Percentiles rank a stretch among this genome's conserved stretches.
Conservation (phyloP, 2,797 vertebrate species). For the Scarus forsteni region DNA sequence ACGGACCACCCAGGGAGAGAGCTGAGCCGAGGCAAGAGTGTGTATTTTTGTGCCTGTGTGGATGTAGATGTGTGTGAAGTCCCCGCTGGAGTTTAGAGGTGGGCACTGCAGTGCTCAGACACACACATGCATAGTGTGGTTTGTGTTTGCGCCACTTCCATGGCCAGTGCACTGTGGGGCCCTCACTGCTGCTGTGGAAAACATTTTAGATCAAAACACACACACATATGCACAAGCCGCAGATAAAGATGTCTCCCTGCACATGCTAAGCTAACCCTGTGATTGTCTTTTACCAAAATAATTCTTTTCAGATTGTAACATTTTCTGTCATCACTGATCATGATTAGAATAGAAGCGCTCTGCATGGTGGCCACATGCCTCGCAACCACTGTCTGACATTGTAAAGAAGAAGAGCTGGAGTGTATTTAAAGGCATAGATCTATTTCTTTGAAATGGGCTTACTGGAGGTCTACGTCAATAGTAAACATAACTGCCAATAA, state of each 20-base stretch:
- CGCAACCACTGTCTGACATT: too few relatives aligned
- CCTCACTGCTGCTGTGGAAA: constrained; percentile 78
- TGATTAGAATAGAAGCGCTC: too few relatives aligned
- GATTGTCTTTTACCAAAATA: constrained; percentile 16
- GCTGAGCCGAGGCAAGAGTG: constrained; percentile 51
- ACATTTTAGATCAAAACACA: constrained; percentile 72
- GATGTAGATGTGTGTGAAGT: constrained; percentile 48
- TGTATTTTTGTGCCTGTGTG: constrained; percentile 18
- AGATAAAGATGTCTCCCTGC: constrained; percentile 58
- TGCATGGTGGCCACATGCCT: too few relatives aligned
- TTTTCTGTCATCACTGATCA: neutral
- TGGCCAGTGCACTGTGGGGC: constrained; percentile 67
- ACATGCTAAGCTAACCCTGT: constrained; percentile 12
- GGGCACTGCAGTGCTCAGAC: constrained; percentile 55
- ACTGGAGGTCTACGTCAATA: too few relatives aligned
- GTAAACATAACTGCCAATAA: too few relatives aligned
- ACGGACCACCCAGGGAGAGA: constrained; percentile 86
- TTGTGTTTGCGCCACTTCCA: constrained; percentile 81
- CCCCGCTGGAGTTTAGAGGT: constrained; percentile 64
- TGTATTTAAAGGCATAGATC: too few relatives aligned
- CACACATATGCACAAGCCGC: constrained; percentile 31
- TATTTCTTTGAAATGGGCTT: too few relatives aligned
- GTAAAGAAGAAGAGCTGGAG: too few relatives aligned
- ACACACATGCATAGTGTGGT: constrained; percentile 65
- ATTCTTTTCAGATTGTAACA: neutral